Evolutionary conservation across 2,113 vertebrate species (phyloP).

Genomic region (Halcyon malimbica): DNA sequence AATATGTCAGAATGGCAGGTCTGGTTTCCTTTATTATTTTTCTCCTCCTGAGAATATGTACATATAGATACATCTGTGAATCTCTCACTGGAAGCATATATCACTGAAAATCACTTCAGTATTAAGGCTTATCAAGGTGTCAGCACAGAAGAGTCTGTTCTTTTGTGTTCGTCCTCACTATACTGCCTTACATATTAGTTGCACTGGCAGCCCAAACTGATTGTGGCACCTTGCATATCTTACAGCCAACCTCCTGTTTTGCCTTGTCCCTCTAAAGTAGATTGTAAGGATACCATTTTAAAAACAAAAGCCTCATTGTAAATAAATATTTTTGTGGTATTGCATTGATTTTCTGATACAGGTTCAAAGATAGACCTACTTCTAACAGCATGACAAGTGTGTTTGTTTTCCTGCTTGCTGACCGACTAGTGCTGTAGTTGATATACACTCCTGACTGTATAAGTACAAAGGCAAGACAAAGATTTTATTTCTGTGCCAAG

Average conservation of each 20-base stretch:
- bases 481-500: conserved; percentile 50
- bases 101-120: neutral
- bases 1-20: neutral
- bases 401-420: conserved; percentile 40
- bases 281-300: neutral
- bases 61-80: neutral
- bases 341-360: neutral
- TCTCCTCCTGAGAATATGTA: neutral
- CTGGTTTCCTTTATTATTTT: neutral
- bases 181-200: neutral
- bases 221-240: neutral
- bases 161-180: neutral
- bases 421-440: neutral
- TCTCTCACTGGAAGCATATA: neutral
- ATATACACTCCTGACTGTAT: neutral
- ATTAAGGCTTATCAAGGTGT: neutral
- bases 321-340: neutral
- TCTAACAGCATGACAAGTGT: neutral
- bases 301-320: neutral
- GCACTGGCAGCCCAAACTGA: neutral
- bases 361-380: neutral
- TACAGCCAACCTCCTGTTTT: neutral
- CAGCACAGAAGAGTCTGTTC: neutral
- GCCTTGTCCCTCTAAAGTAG: neutral
- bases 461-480: conserved; percentile 33